A percentile compares a stretch with the other conserved stretches of the same genome.
Conservation (phyloP, 2,797 vertebrate genomes). For the Peromyscus aztecus region DNA sequence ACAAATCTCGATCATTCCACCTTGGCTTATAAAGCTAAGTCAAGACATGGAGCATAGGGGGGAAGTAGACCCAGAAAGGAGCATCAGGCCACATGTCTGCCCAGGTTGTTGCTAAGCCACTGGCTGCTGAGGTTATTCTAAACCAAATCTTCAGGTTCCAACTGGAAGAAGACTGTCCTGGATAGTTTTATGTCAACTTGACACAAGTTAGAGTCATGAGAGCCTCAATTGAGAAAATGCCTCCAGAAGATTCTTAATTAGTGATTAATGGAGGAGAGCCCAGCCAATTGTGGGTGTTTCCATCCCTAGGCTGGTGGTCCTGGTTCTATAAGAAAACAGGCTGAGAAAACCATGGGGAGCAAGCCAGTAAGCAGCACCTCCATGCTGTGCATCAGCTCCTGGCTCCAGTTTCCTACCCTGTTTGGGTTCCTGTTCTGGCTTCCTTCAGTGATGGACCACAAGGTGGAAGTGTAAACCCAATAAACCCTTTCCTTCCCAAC, state of each 20-base stretch:
- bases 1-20: no score
- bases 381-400: neutral
- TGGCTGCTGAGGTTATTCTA: constrained; percentile 1
- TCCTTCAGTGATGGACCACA: neutral
- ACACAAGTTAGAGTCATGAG: neutral
- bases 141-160: constrained; percentile 28
- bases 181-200: neutral
- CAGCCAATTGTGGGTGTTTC: neutral
- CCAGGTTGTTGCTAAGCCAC: neutral
- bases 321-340: neutral
- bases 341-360: neutral
- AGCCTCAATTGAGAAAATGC: neutral
- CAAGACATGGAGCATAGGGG: no score
- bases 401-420: neutral
- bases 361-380: neutral
- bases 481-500: neutral
- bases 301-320: neutral
- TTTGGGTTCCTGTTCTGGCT: neutral
- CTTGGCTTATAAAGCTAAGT: neutral
- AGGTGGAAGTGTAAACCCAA: neutral
- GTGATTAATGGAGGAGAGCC: no score
- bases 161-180: neutral
- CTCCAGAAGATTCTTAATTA: neutral
- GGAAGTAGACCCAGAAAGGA: fast-evolving
- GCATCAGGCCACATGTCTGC: neutral